phyloP scores from a whole-genome alignment of 2,888 invertebrate species.

The Lepidocyrtinus sp. region DNA sequence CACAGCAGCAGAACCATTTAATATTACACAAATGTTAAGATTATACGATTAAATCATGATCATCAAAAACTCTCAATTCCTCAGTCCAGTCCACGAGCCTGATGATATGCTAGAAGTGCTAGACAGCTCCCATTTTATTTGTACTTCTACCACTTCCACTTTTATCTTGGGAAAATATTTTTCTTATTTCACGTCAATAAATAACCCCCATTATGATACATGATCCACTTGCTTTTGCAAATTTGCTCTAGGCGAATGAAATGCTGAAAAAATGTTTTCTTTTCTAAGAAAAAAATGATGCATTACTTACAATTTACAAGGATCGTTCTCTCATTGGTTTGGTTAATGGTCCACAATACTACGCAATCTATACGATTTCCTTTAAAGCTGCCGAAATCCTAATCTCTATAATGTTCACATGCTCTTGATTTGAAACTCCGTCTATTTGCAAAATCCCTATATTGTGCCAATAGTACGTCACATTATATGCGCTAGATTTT shows the following conservation, averaged over 20 bases:
- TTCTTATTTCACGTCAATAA: background rate
- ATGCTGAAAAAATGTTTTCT: slow-evolving; percentile 4
- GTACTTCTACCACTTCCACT: background rate
- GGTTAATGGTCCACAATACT: background rate
- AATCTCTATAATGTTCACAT: background rate
- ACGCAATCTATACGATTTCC: background rate
- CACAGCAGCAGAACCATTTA: no score
- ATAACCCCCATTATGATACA: no score
- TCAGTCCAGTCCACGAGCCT: background rate
- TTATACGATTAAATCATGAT: background rate
- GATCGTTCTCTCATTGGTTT: background rate
- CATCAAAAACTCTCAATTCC: no score
- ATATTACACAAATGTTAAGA: background rate
- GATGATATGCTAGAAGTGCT: no score
- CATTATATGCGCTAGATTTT: background rate
- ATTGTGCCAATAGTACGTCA: background rate
- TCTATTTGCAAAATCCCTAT: background rate
- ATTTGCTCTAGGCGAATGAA: background rate
- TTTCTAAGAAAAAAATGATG: background rate
- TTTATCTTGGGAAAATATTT: slow-evolving; percentile 10
- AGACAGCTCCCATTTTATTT: background rate
- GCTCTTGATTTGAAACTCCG: background rate
- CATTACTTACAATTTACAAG: background rate
- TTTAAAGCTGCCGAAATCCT: background rate
- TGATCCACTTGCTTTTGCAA: no score